phyloP scores from a whole-genome alignment of 2,113 vertebrate species.

The Petrocephalus zakoni region DNA sequence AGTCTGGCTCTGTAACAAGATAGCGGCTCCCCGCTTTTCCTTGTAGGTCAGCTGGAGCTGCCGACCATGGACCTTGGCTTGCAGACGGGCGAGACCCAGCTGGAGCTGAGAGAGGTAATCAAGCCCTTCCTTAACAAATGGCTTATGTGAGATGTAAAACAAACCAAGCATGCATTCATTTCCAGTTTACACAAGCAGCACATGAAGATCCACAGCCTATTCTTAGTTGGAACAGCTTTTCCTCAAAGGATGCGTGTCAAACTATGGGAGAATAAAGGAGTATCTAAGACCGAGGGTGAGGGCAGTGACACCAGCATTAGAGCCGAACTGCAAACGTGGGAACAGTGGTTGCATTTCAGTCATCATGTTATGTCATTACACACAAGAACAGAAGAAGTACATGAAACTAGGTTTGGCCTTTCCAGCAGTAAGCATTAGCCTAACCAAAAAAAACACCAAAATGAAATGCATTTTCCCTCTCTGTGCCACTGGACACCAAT shows the following conservation, averaged over 20 bases:
- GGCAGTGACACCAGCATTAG: background rate
- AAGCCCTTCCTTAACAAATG: background rate
- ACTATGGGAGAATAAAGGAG: background rate
- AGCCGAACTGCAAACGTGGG: background rate
- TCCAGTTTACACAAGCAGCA: background rate
- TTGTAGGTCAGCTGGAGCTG: conserved; percentile 63
- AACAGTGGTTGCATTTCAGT: background rate
- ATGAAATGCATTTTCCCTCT: background rate
- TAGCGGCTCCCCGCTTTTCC: conserved; percentile 43
- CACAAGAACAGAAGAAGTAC: too few relatives aligned
- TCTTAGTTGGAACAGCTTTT: background rate
- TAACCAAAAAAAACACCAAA: background rate
- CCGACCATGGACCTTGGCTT: conserved; percentile 69
- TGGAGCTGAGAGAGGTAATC: conserved; percentile 58
- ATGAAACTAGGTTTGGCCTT: background rate
- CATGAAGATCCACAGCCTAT: background rate
- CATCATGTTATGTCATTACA: background rate
- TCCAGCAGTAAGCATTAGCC: background rate
- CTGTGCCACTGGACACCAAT: background rate
- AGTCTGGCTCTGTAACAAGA: conserved; percentile 66
- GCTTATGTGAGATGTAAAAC: background rate
- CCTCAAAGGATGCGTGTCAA: background rate
- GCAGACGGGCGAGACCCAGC: conserved; percentile 80
- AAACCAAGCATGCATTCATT: background rate
- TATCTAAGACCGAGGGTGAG: background rate